Evolutionary conservation across 2,888 invertebrate species (phyloP).

Genomic region (Crematogaster levior): DNA sequence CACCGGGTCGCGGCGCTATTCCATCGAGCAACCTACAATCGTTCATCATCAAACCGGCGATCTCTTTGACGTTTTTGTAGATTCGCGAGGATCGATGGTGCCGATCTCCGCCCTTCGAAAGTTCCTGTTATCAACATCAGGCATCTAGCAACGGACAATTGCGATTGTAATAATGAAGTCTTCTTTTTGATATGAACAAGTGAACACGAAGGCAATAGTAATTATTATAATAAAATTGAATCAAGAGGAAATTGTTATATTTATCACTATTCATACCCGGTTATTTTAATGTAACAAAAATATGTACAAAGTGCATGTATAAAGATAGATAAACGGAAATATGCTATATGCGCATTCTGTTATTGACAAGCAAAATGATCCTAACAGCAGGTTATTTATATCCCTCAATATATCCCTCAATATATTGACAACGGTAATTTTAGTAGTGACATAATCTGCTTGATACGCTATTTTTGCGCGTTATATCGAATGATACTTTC

Average conservation of each 20-base stretch:
- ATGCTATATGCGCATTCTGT: not conserved
- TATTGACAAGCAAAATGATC: constrained; percentile 19
- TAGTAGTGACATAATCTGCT: constrained; percentile 66
- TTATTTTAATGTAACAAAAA: not conserved
- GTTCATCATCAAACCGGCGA: constrained; percentile 65
- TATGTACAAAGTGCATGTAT: too few relatives aligned
- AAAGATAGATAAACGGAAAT: not conserved
- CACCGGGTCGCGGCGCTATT: constrained; percentile 34
- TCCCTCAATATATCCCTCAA: constrained; percentile 22
- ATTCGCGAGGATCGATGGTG: constrained; percentile 41
- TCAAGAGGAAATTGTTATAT: not conserved
- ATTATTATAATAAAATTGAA: not conserved
- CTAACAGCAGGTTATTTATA: constrained; percentile 34
- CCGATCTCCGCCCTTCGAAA: constrained; percentile 40
- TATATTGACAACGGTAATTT: constrained; percentile 62
- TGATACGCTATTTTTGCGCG: constrained; percentile 67
- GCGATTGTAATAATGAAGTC: not conserved
- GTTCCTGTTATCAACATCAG: constrained; percentile 25
- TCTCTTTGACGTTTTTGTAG: constrained; percentile 54
- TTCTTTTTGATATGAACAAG: not conserved
- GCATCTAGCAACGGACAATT: constrained; percentile 13
- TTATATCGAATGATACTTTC: constrained; percentile 54
- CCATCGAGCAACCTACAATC: constrained; percentile 45
- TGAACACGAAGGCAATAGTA: not conserved
- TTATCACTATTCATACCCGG: not conserved